phyloP scores from a whole-genome alignment of 2,113 vertebrate genomes.

The Platichthys stellatus region DNA sequence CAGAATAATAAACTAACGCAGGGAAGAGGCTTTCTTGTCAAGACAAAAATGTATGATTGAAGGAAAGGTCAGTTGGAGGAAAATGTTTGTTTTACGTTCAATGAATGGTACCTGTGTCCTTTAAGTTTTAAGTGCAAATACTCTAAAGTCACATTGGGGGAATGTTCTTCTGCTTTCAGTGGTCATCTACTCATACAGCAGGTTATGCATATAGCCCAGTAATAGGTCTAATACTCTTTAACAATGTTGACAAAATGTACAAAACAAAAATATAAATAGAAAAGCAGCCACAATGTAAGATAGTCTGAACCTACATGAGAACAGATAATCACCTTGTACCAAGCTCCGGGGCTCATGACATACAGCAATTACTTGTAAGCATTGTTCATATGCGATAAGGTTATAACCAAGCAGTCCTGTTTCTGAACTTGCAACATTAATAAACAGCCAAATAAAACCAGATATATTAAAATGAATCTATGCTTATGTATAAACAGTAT shows the following conservation, averaged over 20 bases:
- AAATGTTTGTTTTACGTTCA: not conserved
- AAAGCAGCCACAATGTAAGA: not conserved
- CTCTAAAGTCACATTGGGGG: not conserved
- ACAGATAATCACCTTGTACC: too few relatives aligned
- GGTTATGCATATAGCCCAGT: not conserved
- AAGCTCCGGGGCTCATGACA: too few relatives aligned
- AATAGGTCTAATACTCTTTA: not conserved
- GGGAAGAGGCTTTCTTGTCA: too few relatives aligned
- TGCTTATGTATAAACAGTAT: too few relatives aligned
- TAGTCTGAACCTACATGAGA: too few relatives aligned
- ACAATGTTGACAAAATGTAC: slow-evolving; percentile 3
- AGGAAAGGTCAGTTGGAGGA: not conserved
- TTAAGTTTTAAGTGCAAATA: slow-evolving; percentile 6
- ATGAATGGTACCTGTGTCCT: not conserved
- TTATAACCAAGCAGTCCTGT: too few relatives aligned
- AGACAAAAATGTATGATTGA: not conserved
- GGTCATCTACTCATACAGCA: slow-evolving; percentile 5
- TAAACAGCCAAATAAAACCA: too few relatives aligned
- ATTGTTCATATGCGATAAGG: too few relatives aligned
- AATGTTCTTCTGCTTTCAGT: slow-evolving; percentile 17
- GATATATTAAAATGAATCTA: too few relatives aligned
- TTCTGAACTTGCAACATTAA: too few relatives aligned
- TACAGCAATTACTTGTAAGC: too few relatives aligned
- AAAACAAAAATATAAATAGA: not conserved
- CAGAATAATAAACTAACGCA: too few relatives aligned